Evolutionary conservation across 2,113 vertebrate genomes (phyloP).

Genomic region (Cyanocitta stelleri): DNA sequence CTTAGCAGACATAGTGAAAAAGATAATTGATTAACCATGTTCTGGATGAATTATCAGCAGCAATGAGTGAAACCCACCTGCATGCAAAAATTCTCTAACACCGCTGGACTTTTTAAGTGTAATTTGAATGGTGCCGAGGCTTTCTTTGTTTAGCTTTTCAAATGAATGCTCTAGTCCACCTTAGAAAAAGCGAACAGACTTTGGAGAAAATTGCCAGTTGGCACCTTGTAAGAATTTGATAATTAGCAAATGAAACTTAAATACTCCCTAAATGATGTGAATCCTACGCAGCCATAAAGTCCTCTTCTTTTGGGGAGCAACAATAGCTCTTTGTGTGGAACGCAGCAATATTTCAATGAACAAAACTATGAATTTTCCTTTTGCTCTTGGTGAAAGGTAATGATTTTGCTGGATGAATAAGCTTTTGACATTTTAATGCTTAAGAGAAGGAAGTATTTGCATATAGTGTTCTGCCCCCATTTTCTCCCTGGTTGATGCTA

Average conservation of each 20-base stretch:
- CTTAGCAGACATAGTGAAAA: not conserved
- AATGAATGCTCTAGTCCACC: not conserved
- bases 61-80: not conserved
- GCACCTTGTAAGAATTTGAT: not conserved
- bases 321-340: slow-evolving; percentile 7
- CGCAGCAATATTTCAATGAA: not conserved
- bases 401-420: slow-evolving; percentile 1
- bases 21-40: not conserved
- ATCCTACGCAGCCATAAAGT: not conserved
- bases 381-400: slow-evolving; percentile 11
- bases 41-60: not conserved
- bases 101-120: not conserved
- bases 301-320: not conserved
- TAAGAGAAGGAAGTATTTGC: not conserved
- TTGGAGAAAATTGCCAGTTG: not conserved
- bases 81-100: not conserved
- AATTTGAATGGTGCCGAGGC: not conserved
- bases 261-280: not conserved
- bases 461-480: not conserved
- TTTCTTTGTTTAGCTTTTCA: not conserved
- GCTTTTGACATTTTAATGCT: not conserved
- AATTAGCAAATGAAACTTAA: not conserved
- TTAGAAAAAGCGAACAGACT: not conserved
- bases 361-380: slow-evolving; percentile 2
- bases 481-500: not conserved